Evolutionary conservation across 2,888 invertebrate genomes (phyloP), one percentile per base, ranked within the genome.

Genomic region (Lithophane socia): DNA sequence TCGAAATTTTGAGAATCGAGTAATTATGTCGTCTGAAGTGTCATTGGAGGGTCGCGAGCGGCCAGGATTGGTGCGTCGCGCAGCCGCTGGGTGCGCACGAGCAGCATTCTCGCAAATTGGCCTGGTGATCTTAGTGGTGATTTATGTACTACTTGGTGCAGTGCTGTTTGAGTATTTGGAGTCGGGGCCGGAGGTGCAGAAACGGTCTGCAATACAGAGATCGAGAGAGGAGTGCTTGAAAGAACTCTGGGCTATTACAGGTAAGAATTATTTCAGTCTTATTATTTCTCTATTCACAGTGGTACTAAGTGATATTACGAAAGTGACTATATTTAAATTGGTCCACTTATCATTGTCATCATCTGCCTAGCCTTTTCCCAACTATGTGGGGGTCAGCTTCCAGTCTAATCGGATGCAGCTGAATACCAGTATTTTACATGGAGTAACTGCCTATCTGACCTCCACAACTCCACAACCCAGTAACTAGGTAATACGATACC

Each of bases 221-320:
- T 97, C 97, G 81, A 97, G 98, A 52, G 97, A 97, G 88, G 97
- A 97, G 92, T 98, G 98, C 87, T 93, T 98, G 86, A 97, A 97
- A 86, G 98, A 98, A 92, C 97, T 98, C 21, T 98, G 98, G 98
- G 97, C 98, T 84, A 98, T 98, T 88, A 98, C 98, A 97, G 98
- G 98, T 98, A 90, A 96, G 97, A 68, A 21, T 58, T 37, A 37
- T 37, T 70, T 21, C 29, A 58, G 3, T 49, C 21, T 16, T 44
- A 13, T 16, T 49, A 24, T 12, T 2, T 16, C 13, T 44, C 37
- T 18, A 42, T 44, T 75, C 29, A 24, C 24, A 21, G 58, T 42
- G 49, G 21, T 9, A 58, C 58, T 44, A 42, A 21, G 3, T 16
- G 21, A 49, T 18, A 52, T 29, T 77, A n/a, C 16, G 44, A 58